Evolutionary conservation across 2,888 invertebrate genomes (phyloP).

Genomic region (Amphimallon solstitiale): DNA sequence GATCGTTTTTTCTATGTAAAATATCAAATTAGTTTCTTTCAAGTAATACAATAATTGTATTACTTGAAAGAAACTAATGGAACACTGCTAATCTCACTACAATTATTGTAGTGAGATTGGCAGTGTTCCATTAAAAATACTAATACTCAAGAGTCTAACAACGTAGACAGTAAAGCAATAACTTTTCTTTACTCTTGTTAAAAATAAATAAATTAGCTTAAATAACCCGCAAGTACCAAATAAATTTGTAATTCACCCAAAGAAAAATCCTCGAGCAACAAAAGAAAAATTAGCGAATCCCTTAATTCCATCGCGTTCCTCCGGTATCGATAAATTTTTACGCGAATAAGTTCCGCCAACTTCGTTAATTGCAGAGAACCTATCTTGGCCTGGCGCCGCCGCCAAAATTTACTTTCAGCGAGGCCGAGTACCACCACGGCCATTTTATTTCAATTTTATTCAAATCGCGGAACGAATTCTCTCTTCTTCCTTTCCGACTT

Average conservation of each 20-base stretch:
- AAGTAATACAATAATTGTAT: no score
- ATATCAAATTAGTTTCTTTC: no score
- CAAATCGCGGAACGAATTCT: conserved; percentile 18
- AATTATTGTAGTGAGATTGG: no score
- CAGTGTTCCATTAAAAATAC: no score
- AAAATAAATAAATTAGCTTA: no score
- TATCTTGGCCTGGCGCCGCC: conserved; percentile 25
- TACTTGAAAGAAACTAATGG: no score
- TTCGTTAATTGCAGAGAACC: conserved; percentile 22
- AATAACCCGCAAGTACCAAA: not conserved
- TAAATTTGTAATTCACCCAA: conserved; percentile 26
- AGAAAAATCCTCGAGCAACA: conserved; percentile 4
- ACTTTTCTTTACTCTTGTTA: not conserved
- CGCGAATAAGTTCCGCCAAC: conserved; percentile 24
- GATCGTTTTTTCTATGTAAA: no score
- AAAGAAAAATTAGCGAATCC: conserved; percentile 28
- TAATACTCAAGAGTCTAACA: no score
- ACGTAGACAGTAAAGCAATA: not conserved
- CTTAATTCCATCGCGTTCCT: conserved; percentile 15
- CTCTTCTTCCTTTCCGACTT: not conserved
- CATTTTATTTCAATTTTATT: conserved; percentile 32
- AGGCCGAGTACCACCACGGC: not conserved
- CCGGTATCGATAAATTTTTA: conserved; percentile 29
- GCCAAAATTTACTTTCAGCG: conserved; percentile 26
- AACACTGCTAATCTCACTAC: no score